Evolutionary conservation across 2,113 vertebrate species (phyloP).

Genomic region (Vicugna pacos): DNA sequence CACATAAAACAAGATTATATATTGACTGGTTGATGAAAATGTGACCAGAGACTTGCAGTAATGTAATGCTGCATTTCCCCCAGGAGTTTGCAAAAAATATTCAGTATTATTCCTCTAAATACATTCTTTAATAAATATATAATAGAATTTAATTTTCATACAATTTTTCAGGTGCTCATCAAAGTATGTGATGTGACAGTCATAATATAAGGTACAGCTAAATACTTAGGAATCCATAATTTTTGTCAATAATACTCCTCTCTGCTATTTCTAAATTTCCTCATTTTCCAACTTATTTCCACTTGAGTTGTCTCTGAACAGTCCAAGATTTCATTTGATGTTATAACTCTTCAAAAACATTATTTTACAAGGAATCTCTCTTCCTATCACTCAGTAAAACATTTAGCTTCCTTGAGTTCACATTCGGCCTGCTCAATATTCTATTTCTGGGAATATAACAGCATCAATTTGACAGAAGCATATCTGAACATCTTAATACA

Average conservation of each 20-base stretch:
- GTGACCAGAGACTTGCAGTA: neutral
- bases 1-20: neutral
- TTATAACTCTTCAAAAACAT: conserved; percentile 32
- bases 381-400: conserved; percentile 23
- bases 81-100: neutral
- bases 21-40: neutral
- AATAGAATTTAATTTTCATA: conserved; percentile 49
- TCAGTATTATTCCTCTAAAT: neutral
- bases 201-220: neutral
- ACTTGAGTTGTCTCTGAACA: neutral
- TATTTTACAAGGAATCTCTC: neutral
- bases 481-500: conserved; percentile 30
- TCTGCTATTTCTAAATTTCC: conserved; percentile 37
- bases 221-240: conserved; percentile 36
- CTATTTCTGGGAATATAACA: neutral
- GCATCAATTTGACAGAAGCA: conserved; percentile 30
- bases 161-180: neutral
- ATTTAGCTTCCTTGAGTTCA: neutral
- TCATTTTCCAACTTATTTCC: conserved; percentile 41
- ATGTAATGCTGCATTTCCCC: neutral
- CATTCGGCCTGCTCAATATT: neutral
- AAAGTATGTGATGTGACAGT: neutral
- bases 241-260: neutral
- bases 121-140: neutral
- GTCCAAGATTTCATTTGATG: conserved; percentile 8